A percentile compares a stretch with the other conserved stretches of the same genome.
These are phyloP conservation scores for Athripsodes cinereus DNA, from an alignment of 2,888 invertebrate species.

Conservation along the genomic window DNA sequence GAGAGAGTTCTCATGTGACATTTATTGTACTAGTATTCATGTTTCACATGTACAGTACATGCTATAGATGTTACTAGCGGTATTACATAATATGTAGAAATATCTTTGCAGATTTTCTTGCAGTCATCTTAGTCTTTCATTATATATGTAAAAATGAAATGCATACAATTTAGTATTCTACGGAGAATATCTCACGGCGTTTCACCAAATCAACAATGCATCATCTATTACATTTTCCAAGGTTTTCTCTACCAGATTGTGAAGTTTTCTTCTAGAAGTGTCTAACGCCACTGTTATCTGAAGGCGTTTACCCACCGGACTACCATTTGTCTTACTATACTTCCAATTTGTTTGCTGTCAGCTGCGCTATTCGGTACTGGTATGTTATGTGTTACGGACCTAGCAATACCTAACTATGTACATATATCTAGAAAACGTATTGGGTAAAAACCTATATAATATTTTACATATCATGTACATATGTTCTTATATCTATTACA, in stretches of 20 bases:
- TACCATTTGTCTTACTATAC: conserved; percentile 26
- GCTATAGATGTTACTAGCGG: no score
- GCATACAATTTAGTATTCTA: background rate
- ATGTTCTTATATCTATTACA: no score
- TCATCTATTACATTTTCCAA: background rate
- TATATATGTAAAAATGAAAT: background rate
- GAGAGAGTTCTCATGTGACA: no score
- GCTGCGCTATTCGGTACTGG: conserved; percentile 16
- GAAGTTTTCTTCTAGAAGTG: background rate
- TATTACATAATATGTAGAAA: no score
- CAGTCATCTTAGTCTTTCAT: no score
- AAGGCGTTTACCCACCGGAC: conserved; percentile 17
- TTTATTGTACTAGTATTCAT: no score
- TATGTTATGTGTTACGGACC: background rate
- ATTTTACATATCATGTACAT: no score
- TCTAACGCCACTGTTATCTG: conserved; percentile 6
- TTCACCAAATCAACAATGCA: conserved; percentile 1
- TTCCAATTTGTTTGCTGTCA: conserved; percentile 27
- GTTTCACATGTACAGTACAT: no score
- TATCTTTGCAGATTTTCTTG: no score
- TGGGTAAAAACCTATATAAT: no score
- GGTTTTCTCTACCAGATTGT: background rate
- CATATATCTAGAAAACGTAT: no score
- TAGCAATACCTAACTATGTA: background rate
- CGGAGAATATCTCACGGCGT: background rate